Conservation (phyloP, 2,113 vertebrate species). For the Ranitomeya variabilis region DNA sequence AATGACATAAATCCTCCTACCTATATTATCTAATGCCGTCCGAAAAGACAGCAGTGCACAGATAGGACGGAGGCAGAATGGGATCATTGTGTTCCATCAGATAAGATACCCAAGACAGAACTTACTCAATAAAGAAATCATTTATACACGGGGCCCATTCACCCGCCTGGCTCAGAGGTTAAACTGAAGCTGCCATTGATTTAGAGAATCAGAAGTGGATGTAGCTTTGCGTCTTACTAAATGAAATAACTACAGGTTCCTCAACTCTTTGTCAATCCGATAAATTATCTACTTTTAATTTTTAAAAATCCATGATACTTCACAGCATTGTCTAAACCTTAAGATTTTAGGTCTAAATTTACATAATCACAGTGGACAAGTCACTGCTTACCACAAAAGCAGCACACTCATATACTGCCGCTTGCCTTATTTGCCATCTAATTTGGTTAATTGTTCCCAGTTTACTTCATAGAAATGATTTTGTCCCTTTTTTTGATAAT, state of each 20-base stretch:
- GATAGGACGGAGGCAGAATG: background rate
- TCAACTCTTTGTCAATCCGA: background rate
- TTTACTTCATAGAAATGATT: background rate
- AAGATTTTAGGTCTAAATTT: background rate
- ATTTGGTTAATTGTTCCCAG: background rate
- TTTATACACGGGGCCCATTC: background rate
- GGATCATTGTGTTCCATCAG: background rate
- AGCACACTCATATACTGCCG: background rate
- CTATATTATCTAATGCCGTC: background rate
- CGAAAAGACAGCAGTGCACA: background rate
- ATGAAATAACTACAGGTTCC: background rate
- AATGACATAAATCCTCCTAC: background rate
- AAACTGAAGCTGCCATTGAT: conserved; percentile 1
- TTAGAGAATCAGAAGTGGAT: background rate
- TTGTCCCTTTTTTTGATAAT: background rate
- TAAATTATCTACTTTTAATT: background rate
- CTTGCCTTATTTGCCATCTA: background rate
- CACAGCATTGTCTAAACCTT: background rate
- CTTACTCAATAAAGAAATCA: conserved; percentile 2
- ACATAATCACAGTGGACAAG: background rate
- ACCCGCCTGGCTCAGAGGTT: background rate
- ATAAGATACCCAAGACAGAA: conserved; percentile 15
- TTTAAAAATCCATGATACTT: background rate
- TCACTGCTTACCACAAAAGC: background rate
- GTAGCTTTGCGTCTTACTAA: background rate